A percentile compares a stretch with the other conserved stretches of the same genome.
phyloP scores from a whole-genome alignment of 1,140 invertebrate species.

The Glossosoma conforme region DNA sequence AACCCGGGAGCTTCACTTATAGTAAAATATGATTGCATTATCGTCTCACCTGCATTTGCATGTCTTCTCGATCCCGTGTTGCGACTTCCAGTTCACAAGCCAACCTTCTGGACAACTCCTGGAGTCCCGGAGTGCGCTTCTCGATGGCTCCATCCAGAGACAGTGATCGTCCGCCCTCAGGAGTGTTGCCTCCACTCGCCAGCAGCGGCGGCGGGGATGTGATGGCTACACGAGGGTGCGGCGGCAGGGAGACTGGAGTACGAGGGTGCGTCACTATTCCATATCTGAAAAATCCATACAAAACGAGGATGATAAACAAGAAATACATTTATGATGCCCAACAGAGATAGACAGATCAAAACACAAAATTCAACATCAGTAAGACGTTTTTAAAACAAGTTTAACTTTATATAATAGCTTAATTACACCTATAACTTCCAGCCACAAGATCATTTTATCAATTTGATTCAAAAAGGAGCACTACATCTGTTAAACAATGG shows the following conservation, averaged over 20 bases:
- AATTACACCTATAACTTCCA: too few relatives aligned
- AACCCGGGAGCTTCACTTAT: too few relatives aligned
- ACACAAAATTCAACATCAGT: too few relatives aligned
- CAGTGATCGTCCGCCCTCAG: constrained; percentile 15
- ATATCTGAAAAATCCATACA: constrained; percentile 11
- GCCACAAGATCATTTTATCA: too few relatives aligned
- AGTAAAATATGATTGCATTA: too few relatives aligned
- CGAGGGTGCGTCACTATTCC: constrained; percentile 14
- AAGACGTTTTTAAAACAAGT: too few relatives aligned
- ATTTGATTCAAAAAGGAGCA: too few relatives aligned
- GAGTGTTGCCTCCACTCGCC: constrained; percentile 15
- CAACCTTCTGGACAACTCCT: constrained; percentile 16
- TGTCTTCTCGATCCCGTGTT: constrained; percentile 62
- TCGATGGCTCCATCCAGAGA: constrained; percentile 15
- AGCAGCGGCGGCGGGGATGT: constrained; percentile 24
- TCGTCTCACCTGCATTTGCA: constrained; percentile 69
- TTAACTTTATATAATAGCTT: too few relatives aligned
- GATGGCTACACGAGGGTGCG: constrained; percentile 22
- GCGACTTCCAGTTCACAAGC: constrained; percentile 59
- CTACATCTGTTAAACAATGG: too few relatives aligned
- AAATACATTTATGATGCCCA: background rate
- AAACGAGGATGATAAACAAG: constrained; percentile 2
- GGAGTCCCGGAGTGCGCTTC: constrained; percentile 2
- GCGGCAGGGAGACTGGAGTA: constrained; percentile 16
- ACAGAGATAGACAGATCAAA: background rate